These are phyloP conservation scores for Psittacula derbiana DNA, from an alignment of 2,797 vertebrate genomes.

Conservation along the genomic window DNA sequence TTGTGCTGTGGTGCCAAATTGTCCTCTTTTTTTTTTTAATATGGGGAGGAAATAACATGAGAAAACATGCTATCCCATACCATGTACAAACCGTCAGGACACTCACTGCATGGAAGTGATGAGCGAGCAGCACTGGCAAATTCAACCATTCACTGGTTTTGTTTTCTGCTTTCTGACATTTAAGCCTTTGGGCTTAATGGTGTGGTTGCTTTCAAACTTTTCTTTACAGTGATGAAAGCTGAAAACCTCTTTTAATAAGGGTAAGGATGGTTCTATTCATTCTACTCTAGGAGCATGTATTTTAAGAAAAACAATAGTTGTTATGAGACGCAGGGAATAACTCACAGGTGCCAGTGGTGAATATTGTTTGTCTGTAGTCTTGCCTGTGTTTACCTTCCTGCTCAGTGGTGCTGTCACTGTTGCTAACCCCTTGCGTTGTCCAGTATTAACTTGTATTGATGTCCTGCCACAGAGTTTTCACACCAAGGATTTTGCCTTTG, in stretches of 20 bases:
- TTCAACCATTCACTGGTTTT: not conserved
- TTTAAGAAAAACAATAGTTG: not conserved
- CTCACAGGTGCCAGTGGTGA: not conserved
- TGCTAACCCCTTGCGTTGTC: not conserved
- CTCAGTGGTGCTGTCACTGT: not conserved
- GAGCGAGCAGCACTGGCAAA: not conserved
- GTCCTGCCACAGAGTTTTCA: not conserved
- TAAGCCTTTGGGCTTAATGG: not conserved
- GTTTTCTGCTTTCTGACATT: not conserved
- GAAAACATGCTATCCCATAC: not conserved
- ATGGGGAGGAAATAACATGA: not conserved
- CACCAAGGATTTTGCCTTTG: not conserved
- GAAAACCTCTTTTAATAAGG: not conserved
- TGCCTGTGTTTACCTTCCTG: not conserved
- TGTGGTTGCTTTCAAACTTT: not conserved
- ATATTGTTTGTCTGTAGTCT: not conserved
- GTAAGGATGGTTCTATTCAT: not conserved
- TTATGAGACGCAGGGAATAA: not conserved
- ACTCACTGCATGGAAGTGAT: not conserved
- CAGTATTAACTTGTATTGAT: not conserved
- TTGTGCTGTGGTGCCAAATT: not conserved
- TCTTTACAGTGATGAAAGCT: not conserved
- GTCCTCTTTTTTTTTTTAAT: not conserved
- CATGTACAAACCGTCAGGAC: not conserved
- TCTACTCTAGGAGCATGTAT: not conserved